phyloP scores from a whole-genome alignment of 2,888 invertebrate species.

The Pecten maximus region DNA sequence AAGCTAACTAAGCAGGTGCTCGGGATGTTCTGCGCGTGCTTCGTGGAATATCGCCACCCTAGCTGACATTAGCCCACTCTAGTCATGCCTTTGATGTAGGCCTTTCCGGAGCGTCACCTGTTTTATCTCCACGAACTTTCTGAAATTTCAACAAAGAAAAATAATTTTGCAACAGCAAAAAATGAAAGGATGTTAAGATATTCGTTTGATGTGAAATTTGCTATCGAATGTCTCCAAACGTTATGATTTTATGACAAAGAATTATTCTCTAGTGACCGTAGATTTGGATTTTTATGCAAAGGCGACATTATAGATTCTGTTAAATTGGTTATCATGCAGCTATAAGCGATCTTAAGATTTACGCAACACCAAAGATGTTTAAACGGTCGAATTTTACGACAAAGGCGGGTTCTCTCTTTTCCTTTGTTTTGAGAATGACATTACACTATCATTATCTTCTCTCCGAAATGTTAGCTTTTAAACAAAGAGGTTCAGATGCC shows the following conservation, averaged over 20 bases:
- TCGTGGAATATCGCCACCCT: neutral
- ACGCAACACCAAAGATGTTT: neutral
- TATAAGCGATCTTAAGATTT: neutral
- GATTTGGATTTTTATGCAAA: neutral
- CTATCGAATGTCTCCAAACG: neutral
- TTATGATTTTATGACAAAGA: neutral
- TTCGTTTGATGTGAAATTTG: conserved; percentile 19
- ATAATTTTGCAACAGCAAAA: conserved; percentile 26
- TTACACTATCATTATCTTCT: neutral
- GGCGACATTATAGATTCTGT: neutral
- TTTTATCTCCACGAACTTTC: neutral
- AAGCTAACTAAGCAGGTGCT: conserved; percentile 7
- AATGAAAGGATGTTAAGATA: conserved; percentile 19
- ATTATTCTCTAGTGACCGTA: neutral
- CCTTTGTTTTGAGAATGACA: neutral
- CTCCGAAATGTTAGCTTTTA: neutral
- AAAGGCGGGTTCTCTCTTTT: neutral
- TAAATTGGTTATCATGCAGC: neutral
- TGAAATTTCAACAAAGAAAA: conserved; percentile 21
- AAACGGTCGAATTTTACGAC: neutral
- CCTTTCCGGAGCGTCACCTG: neutral
- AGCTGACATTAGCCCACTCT: neutral
- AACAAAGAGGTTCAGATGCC: neutral
- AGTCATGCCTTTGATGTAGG: neutral
- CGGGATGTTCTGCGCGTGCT: neutral